Percentiles rank a stretch among this genome's conserved stretches.
Conservation (phyloP, 2,113 vertebrate species). For the Mastomys natalensis region DNA sequence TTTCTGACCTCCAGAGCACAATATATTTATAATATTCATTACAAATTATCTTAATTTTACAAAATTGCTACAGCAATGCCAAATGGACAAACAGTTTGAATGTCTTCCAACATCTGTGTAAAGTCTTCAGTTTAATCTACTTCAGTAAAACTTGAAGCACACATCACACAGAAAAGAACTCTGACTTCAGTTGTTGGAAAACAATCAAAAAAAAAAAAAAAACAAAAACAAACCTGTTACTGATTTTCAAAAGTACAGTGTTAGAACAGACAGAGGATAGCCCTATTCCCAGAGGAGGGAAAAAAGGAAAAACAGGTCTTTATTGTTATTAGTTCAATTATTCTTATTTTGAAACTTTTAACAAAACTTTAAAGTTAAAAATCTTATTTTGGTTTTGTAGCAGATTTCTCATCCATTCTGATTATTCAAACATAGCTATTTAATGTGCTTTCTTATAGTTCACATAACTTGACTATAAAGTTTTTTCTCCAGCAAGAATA, state of each 20-base stretch:
- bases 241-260: too few relatives aligned
- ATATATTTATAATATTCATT: not conserved
- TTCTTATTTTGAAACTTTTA: not conserved
- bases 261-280: too few relatives aligned
- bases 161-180: too few relatives aligned
- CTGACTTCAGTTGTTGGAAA: too few relatives aligned
- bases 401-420: not conserved
- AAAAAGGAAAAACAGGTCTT: too few relatives aligned
- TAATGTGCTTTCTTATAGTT: not conserved
- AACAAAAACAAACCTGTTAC: too few relatives aligned
- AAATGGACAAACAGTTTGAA: not conserved
- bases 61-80: not conserved
- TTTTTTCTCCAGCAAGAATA: not conserved
- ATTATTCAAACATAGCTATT: not conserved
- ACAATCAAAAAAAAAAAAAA: too few relatives aligned
- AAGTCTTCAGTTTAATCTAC: too few relatives aligned
- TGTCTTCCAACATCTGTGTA: too few relatives aligned
- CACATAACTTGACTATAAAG: not conserved
- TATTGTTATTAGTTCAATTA: not conserved
- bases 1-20: not conserved
- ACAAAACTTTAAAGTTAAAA: not conserved
- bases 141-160: too few relatives aligned
- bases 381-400: not conserved
- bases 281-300: too few relatives aligned
- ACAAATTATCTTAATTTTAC: not conserved